Conservation (phyloP, 23 tunicate species). For the Ciona savignyi region DNA sequence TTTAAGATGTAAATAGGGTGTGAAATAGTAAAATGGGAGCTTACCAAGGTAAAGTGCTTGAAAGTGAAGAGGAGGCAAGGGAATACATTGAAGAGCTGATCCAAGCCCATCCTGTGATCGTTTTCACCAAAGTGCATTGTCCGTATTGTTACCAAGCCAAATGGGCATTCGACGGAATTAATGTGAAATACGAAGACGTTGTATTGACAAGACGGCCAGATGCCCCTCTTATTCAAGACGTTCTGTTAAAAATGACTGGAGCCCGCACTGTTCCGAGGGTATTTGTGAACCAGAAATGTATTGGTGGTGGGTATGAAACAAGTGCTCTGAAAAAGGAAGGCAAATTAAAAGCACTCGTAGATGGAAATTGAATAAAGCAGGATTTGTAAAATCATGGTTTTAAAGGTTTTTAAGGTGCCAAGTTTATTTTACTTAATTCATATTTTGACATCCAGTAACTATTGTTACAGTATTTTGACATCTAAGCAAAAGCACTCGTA, state of each 20-base stretch:
- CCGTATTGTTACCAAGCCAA: conserved; percentile 33
- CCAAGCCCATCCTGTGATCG: conserved; percentile 11
- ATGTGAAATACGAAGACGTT: conserved; percentile 19
- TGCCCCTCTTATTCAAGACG: conserved; percentile 25
- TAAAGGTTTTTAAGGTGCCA: too few species aligned
- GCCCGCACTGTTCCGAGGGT: conserved; percentile 49
- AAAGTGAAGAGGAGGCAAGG: conserved; percentile 21
- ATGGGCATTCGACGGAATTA: conserved; percentile 6
- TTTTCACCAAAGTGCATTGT: conserved; percentile 13
- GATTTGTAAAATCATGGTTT: too few species aligned
- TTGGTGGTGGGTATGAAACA: conserved; percentile 39
- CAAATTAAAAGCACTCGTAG: too few species aligned
- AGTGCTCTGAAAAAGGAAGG: too few species aligned
- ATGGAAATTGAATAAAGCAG: too few species aligned
- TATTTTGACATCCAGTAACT: too few species aligned
- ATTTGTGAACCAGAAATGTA: conserved; percentile 33
- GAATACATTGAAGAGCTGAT: conserved; percentile 14
- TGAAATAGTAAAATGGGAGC: conserved; percentile 23
- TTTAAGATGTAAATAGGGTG: too few species aligned
- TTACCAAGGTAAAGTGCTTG: conserved; percentile 21
- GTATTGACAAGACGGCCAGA: conserved; percentile 26
- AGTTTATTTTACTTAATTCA: too few species aligned
- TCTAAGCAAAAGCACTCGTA: too few species aligned
- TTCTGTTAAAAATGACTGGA: conserved; percentile 37
- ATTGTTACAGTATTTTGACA: too few species aligned